phyloP scores from a whole-genome alignment of 1,140 invertebrate genomes.

The Lepidostoma basale region DNA sequence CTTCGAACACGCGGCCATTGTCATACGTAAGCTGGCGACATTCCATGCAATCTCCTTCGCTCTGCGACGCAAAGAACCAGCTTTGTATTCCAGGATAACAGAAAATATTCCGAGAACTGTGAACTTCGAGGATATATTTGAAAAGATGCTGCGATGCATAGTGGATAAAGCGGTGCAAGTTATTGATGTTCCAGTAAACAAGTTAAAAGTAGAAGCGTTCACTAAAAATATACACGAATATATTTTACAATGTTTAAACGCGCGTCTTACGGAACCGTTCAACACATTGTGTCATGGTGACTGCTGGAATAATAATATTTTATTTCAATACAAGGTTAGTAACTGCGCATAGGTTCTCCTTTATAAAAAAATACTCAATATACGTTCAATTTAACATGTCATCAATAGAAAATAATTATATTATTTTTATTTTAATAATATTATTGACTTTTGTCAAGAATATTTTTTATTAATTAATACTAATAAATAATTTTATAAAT shows the following conservation, averaged over 20 bases:
- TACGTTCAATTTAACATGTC: no score
- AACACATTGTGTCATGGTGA: slow-evolving; percentile 63
- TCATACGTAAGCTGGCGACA: slow-evolving; percentile 60
- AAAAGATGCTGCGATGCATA: neutral
- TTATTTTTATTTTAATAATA: no score
- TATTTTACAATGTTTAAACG: neutral
- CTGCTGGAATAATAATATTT: slow-evolving; percentile 63
- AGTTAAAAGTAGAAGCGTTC: slow-evolving; percentile 11
- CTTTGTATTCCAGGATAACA: slow-evolving; percentile 3
- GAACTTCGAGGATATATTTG: slow-evolving; percentile 14
- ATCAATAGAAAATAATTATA: no score
- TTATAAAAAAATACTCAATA: no score
- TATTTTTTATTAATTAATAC: no score
- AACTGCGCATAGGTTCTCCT: no score
- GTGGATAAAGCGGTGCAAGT: neutral
- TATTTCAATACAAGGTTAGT: slow-evolving; percentile 58
- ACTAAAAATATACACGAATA: neutral
- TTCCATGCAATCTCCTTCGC: slow-evolving; percentile 58
- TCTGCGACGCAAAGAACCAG: slow-evolving; percentile 13
- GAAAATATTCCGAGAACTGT: neutral
- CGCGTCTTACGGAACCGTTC: slow-evolving; percentile 50
- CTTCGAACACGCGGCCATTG: slow-evolving; percentile 55
- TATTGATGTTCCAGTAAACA: neutral
- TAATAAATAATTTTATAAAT: no score
- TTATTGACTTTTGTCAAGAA: no score